phyloP scores from a whole-genome alignment of 2,113 vertebrate genomes.

The Varanus komodoensis region DNA sequence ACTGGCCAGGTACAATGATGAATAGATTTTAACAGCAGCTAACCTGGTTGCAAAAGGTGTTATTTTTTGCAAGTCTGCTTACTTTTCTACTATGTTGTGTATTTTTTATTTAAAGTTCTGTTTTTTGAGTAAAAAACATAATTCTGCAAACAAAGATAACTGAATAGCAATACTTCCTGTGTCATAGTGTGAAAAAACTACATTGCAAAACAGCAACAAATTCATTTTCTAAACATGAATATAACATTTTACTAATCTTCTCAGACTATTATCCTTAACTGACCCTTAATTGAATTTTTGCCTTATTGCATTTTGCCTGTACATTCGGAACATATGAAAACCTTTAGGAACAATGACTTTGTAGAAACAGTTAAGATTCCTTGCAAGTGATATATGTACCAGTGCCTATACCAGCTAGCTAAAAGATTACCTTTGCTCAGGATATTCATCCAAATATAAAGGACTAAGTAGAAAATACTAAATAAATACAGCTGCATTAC shows the following conservation, averaged over 20 bases:
- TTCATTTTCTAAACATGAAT: conserved; percentile 7
- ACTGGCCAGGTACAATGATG: neutral
- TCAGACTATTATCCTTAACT: conserved; percentile 3
- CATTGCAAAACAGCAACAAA: neutral
- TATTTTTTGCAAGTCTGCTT: accelerated
- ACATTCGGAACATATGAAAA: neutral
- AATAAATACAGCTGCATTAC: neutral
- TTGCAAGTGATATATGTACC: neutral
- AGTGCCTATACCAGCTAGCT: neutral
- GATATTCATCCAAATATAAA: neutral
- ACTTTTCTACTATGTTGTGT: neutral
- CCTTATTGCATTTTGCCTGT: neutral
- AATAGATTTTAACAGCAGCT: conserved; percentile 35
- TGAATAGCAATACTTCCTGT: neutral
- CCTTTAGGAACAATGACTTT: neutral
- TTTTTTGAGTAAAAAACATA: neutral
- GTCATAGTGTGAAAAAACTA: neutral
- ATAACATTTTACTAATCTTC: neutral
- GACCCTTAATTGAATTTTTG: neutral
- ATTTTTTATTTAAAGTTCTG: neutral
- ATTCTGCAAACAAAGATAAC: conserved; percentile 1
- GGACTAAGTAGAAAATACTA: neutral
- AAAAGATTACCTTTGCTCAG: neutral
- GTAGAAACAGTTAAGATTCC: neutral
- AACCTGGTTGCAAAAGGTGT: conserved; percentile 15